Evolutionary conservation across 2,113 vertebrate genomes (phyloP).

Genomic region (Ctenodactylus gundi): DNA sequence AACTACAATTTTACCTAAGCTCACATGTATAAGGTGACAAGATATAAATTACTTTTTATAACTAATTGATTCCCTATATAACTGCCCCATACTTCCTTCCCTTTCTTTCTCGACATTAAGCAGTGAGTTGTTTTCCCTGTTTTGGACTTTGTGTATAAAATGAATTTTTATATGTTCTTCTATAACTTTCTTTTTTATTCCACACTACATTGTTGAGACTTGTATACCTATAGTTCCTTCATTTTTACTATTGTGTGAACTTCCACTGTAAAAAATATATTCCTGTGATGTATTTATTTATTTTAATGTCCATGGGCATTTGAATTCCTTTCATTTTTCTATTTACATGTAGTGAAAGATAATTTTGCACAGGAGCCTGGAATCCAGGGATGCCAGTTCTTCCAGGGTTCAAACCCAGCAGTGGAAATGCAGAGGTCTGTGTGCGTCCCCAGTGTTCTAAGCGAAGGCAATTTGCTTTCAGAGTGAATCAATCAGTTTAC

Average conservation of each 20-base stretch:
- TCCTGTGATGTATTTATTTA: neutral
- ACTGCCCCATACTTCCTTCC: neutral
- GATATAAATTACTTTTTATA: neutral
- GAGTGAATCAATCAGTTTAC: neutral
- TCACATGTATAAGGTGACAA: neutral
- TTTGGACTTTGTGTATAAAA: conserved; percentile 11
- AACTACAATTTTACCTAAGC: conserved; percentile 44
- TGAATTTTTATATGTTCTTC: neutral
- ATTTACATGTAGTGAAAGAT: neutral
- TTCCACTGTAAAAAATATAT: neutral
- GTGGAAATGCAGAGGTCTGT: neutral
- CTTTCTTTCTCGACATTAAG: neutral
- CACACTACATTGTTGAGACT: neutral
- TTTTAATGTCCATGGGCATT: neutral
- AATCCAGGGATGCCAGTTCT: neutral
- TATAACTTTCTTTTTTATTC: neutral
- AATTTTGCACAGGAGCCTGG: neutral
- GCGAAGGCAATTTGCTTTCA: neutral
- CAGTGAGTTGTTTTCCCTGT: neutral
- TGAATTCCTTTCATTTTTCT: conserved; percentile 20
- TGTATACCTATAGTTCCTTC: neutral
- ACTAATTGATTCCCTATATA: neutral
- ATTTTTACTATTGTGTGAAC: neutral
- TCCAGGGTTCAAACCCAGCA: neutral
- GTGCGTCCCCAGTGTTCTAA: neutral